phyloP scores from a whole-genome alignment of 2,113 vertebrate species.

The Pungitius pungitius region DNA sequence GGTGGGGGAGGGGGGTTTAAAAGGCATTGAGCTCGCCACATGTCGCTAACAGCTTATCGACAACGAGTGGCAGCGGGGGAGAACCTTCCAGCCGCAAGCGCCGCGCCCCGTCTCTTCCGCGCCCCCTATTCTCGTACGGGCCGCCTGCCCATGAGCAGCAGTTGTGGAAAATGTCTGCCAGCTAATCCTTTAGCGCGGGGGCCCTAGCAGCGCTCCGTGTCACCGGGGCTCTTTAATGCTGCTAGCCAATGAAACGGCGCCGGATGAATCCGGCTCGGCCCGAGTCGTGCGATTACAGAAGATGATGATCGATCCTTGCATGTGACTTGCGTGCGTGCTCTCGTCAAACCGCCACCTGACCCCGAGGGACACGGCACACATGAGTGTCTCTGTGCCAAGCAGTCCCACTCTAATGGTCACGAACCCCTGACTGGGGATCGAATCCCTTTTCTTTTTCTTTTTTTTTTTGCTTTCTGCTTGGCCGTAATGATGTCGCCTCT shows the following conservation, averaged over 20 bases:
- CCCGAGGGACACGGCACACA: conserved; percentile 47
- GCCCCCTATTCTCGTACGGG: conserved; percentile 30
- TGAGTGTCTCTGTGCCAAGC: conserved; percentile 44
- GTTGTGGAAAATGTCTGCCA: conserved; percentile 53
- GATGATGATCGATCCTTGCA: conserved; percentile 39
- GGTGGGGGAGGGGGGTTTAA: too few species aligned
- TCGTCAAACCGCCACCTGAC: conserved; percentile 46
- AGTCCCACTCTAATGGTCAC: conserved; percentile 60
- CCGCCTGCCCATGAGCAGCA: conserved; percentile 29
- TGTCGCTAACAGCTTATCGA: conserved; percentile 50
- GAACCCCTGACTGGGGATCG: conserved; percentile 51
- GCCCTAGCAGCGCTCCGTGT: conserved; percentile 36
- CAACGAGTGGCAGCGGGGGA: conserved; percentile 36
- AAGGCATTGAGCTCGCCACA: conserved; percentile 49
- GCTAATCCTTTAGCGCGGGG: conserved; percentile 46
- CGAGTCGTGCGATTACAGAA: conserved; percentile 42
- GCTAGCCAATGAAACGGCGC: conserved; percentile 59
- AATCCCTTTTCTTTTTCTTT: conserved; percentile 23
- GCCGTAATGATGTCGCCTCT: conserved; percentile 67
- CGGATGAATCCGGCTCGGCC: conserved; percentile 50
- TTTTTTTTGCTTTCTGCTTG: conserved; percentile 51
- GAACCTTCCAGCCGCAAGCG: too few species aligned
- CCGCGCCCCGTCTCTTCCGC: too few species aligned
- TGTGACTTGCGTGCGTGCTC: background rate
- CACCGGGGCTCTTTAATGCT: conserved; percentile 48